Conservation (phyloP, 2,888 invertebrate species). For the Epicampocera succincta region DNA sequence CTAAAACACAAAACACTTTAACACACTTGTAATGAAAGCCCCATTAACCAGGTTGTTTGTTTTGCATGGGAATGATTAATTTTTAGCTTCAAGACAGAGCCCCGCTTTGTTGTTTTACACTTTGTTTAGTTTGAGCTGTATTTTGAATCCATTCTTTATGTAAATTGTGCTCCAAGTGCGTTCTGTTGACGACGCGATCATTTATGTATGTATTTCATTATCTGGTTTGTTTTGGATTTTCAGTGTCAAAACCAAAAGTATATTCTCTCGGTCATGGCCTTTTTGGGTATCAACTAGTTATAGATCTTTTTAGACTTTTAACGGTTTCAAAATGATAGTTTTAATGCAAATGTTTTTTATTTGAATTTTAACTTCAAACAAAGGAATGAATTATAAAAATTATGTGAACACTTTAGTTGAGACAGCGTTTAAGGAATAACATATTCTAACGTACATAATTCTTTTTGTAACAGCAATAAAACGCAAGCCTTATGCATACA, state of each 20-base stretch:
- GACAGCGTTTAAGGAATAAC: too few species aligned
- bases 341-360: background rate
- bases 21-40: background rate
- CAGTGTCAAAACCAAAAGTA: background rate
- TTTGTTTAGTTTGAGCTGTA: background rate
- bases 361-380: background rate
- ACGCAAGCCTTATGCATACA: conserved; percentile 55
- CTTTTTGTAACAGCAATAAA: background rate
- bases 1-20: conserved; percentile 2
- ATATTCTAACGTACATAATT: too few species aligned
- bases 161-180: conserved; percentile 38
- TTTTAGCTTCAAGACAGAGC: conserved; percentile 14
- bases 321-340: background rate
- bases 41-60: conserved; percentile 7
- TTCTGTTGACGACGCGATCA: conserved; percentile 2
- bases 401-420: background rate
- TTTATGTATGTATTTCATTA: conserved; percentile 3
- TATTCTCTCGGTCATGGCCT: conserved; percentile 54
- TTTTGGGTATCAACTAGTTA: conserved; percentile 63
- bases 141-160: conserved; percentile 32
- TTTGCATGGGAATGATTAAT: background rate
- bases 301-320: conserved; percentile 31
- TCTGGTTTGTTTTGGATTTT: background rate
- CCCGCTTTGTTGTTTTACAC: conserved; percentile 17
- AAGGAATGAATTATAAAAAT: conserved; percentile 1